These are phyloP conservation scores for Homarus americanus DNA, from an alignment of 1,140 invertebrate genomes.

Conservation along the genomic window DNA sequence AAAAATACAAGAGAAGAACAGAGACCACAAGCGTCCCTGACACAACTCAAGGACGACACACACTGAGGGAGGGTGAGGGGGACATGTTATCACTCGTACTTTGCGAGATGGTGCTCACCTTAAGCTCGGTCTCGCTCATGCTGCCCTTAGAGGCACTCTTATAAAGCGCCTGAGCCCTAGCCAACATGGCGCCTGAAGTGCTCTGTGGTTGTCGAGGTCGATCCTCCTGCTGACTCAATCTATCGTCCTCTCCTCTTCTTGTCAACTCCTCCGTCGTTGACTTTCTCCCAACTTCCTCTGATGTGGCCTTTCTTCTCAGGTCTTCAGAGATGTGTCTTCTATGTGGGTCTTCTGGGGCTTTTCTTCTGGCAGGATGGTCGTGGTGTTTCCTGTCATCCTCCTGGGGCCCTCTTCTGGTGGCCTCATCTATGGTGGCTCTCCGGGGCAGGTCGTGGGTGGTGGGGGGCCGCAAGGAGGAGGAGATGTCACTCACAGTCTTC, in stretches of 20 bases:
- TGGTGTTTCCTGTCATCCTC: slow-evolving; percentile 9
- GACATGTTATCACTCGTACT: no score
- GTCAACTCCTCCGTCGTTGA: slow-evolving; percentile 3
- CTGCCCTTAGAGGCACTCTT: slow-evolving; percentile 61
- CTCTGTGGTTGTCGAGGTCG: background rate
- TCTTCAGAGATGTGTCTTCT: background rate
- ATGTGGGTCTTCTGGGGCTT: background rate
- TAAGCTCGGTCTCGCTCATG: slow-evolving; percentile 55
- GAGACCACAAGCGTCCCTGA: no score
- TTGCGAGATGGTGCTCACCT: background rate
- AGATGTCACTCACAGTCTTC: slow-evolving; percentile 70
- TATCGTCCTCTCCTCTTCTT: slow-evolving; percentile 2
- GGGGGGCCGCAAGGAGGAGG: slow-evolving; percentile 39
- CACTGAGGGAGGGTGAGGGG: no score
- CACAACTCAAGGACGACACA: no score
- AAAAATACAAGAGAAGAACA: no score
- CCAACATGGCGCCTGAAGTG: background rate
- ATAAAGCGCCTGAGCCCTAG: slow-evolving; percentile 49
- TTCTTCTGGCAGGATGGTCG: background rate
- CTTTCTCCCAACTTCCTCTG: slow-evolving; percentile 29
- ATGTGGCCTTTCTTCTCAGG: slow-evolving; percentile 12
- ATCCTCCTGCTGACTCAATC: background rate
- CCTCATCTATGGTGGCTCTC: slow-evolving; percentile 20
- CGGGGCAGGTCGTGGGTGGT: background rate
- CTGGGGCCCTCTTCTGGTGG: background rate